These are phyloP conservation scores for Onychomys arenicola DNA, from an alignment of 2,797 vertebrate species.

Conservation along the genomic window DNA sequence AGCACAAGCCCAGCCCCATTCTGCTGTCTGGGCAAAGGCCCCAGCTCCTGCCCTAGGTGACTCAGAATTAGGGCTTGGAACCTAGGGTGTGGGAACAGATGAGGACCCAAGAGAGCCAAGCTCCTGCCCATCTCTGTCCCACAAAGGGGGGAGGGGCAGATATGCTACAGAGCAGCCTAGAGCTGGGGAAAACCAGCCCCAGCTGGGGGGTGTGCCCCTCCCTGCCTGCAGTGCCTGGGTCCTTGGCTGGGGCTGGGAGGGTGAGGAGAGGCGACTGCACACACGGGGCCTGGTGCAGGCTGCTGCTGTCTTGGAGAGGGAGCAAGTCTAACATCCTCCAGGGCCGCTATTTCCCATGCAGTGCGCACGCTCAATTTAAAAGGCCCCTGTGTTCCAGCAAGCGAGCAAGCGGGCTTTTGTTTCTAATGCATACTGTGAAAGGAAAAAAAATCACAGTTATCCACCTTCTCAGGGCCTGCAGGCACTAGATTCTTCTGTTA, in stretches of 20 bases:
- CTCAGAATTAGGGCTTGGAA: slow-evolving; percentile 5
- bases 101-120: background rate
- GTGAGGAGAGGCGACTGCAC: slow-evolving; percentile 86
- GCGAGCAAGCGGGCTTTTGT: slow-evolving; percentile 90
- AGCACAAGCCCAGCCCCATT: background rate
- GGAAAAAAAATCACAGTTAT: slow-evolving; percentile 91
- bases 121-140: slow-evolving; percentile 59
- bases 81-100: background rate
- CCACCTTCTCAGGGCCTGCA: slow-evolving; percentile 85
- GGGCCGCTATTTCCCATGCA: slow-evolving; percentile 90
- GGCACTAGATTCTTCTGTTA: slow-evolving; percentile 67
- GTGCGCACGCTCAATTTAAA: slow-evolving; percentile 90
- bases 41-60: slow-evolving; percentile 12
- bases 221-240: slow-evolving; percentile 80
- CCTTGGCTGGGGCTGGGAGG: slow-evolving; percentile 75
- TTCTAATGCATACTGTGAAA: slow-evolving; percentile 94
- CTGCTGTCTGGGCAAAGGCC: background rate
- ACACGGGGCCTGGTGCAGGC: slow-evolving; percentile 83
- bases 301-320: slow-evolving; percentile 87
- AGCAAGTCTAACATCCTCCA: slow-evolving; percentile 90
- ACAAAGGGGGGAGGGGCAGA: background rate
- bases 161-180: slow-evolving; percentile 72
- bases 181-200: slow-evolving; percentile 73
- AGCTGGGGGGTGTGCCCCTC: slow-evolving; percentile 69
- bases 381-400: slow-evolving; percentile 90